Percentiles rank a stretch among this genome's conserved stretches.
phyloP scores from a whole-genome alignment of 2,888 invertebrate species.

The Autographa pulchrina region DNA sequence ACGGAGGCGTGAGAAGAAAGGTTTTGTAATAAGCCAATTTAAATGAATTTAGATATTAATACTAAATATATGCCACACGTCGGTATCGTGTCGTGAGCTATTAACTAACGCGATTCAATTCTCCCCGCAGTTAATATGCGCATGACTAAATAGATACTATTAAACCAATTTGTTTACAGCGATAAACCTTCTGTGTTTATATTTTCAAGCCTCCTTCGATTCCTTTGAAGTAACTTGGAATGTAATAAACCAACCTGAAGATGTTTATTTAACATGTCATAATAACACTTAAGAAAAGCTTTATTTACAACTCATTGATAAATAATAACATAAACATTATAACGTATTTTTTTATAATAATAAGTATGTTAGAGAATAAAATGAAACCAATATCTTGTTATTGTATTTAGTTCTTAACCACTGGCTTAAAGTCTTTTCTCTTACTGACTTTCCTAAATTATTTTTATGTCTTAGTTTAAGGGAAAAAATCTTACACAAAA shows the following conservation, averaged over 20 bases:
- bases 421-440: no score
- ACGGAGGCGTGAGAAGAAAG: slow-evolving; percentile 62
- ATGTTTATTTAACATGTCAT: slow-evolving; percentile 21
- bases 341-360: not conserved
- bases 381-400: not conserved
- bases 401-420: no score
- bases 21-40: slow-evolving; percentile 71
- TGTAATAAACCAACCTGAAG: slow-evolving; percentile 34
- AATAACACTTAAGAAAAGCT: slow-evolving; percentile 20
- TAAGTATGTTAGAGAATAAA: not conserved
- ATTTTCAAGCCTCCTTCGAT: slow-evolving; percentile 51
- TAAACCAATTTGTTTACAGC: slow-evolving; percentile 76
- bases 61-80: slow-evolving; percentile 67
- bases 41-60: slow-evolving; percentile 72
- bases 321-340: not conserved
- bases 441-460: not conserved
- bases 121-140: slow-evolving; percentile 71
- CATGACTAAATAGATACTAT: slow-evolving; percentile 72
- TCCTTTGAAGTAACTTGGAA: slow-evolving; percentile 44
- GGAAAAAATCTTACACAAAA: not conserved
- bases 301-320: slow-evolving; percentile 10
- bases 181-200: slow-evolving; percentile 64
- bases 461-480: not conserved
- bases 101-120: slow-evolving; percentile 71
- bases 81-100: slow-evolving; percentile 57